Percentiles rank a stretch among this genome's conserved stretches.
phyloP scores from a whole-genome alignment of 2,797 vertebrate genomes.

The Peromyscus aztecus region DNA sequence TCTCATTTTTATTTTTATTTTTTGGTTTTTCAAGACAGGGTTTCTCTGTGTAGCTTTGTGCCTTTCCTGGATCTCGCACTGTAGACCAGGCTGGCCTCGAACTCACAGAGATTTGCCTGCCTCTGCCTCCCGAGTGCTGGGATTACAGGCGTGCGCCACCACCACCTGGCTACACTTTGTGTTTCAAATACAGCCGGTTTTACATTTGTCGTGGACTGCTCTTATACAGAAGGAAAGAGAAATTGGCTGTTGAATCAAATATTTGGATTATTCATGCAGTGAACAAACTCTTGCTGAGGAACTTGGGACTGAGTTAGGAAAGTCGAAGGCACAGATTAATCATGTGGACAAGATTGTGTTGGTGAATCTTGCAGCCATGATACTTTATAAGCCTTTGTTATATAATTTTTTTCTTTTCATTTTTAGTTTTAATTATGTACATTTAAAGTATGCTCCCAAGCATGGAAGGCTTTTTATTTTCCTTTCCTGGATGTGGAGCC shows the following conservation, averaged over 20 bases:
- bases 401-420: neutral
- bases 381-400: conserved; percentile 16
- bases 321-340: neutral
- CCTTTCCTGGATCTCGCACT: too few relatives aligned
- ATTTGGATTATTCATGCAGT: conserved; percentile 8
- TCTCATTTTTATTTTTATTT: too few relatives aligned
- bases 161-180: neutral
- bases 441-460: conserved; percentile 50
- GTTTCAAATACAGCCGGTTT: neutral
- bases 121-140: too few relatives aligned
- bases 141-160: too few relatives aligned
- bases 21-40: too few relatives aligned
- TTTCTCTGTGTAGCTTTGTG: too few relatives aligned
- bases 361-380: neutral
- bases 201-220: neutral
- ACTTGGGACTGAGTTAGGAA: neutral
- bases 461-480: neutral
- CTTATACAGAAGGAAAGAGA: neutral
- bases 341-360: neutral
- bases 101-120: too few relatives aligned
- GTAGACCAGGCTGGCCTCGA: too few relatives aligned
- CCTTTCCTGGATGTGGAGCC: neutral
- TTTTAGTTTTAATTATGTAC: conserved; percentile 58
- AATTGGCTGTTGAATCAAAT: neutral
- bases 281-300: neutral